Conservation (phyloP, 2,888 invertebrate species). For the Hesperia comma region DNA sequence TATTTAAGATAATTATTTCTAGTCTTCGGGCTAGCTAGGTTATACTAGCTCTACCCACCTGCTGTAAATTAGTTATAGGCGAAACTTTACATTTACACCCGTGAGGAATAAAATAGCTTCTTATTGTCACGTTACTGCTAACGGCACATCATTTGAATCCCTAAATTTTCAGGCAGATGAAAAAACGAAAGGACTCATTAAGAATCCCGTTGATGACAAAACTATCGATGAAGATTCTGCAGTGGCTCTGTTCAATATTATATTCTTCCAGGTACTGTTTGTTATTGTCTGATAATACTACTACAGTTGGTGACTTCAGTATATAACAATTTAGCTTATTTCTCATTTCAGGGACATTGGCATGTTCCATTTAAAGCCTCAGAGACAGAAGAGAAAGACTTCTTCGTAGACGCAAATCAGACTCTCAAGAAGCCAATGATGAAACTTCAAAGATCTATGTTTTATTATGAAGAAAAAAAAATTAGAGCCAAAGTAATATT, state of each 20-base stretch:
- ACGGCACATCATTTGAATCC: no score
- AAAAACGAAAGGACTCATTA: constrained; percentile 58
- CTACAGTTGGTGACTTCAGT: no score
- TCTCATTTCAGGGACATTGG: constrained; percentile 55
- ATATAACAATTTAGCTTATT: no score
- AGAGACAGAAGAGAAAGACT: constrained; percentile 55
- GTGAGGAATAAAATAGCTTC: no score
- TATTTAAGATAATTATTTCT: no score
- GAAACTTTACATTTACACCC: no score
- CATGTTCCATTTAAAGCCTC: constrained; percentile 56
- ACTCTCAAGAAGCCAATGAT: constrained; percentile 59
- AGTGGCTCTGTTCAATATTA: constrained; percentile 57
- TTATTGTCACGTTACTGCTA: no score
- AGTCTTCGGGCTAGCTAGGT: no score
- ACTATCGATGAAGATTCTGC: constrained; percentile 44
- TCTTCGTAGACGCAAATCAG: constrained; percentile 49
- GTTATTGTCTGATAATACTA: no score
- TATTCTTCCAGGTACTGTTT: constrained; percentile 50
- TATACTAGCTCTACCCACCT: no score
- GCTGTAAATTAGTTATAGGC: no score
- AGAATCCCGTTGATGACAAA: constrained; percentile 48
- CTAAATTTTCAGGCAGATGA: constrained; percentile 54
- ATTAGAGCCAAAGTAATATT: constrained; percentile 55
- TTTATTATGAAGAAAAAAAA: constrained; percentile 52
- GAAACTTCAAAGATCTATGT: constrained; percentile 52